These are phyloP conservation scores for Diplogasteroides magnus DNA, from an alignment of 1,140 invertebrate species.

Conservation along the genomic window DNA sequence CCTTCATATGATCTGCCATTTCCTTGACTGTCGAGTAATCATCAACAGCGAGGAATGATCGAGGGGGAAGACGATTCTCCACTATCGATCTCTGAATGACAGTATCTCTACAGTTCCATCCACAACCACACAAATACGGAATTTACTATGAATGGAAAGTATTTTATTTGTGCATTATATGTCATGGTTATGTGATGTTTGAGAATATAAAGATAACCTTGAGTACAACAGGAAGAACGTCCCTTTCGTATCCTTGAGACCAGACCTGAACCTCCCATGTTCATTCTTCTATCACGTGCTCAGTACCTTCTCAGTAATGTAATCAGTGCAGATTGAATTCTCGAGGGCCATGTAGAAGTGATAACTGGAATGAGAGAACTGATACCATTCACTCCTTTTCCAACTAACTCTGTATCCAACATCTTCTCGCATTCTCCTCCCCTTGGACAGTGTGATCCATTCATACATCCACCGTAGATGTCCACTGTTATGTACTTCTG, in stretches of 20 bases:
- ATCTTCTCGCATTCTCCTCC: conserved; percentile 37
- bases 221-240: conserved; percentile 45
- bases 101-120: not conserved
- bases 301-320: conserved; percentile 56
- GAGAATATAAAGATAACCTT: conserved; percentile 12
- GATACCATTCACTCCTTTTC: not conserved
- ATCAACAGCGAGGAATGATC: conserved; percentile 51
- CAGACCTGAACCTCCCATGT: conserved; percentile 44
- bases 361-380: conserved; percentile 57
- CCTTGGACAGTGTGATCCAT: conserved; percentile 38
- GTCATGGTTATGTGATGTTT: not conserved
- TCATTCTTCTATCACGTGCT: no score
- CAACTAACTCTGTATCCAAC: conserved; percentile 43
- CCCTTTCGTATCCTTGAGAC: conserved; percentile 40
- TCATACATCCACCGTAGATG: conserved; percentile 41
- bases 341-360: conserved; percentile 74
- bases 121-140: not conserved
- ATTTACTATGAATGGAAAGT: no score
- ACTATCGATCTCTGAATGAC: conserved; percentile 33
- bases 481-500: conserved; percentile 43
- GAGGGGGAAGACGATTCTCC: conserved; percentile 43
- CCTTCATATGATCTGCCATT: conserved; percentile 36
- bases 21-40: conserved; percentile 39
- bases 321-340: conserved; percentile 61
- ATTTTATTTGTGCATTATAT: no score